These are phyloP conservation scores for Perognathus longimembris DNA, from an alignment of 2,113 vertebrate species.

Conservation along the genomic window DNA sequence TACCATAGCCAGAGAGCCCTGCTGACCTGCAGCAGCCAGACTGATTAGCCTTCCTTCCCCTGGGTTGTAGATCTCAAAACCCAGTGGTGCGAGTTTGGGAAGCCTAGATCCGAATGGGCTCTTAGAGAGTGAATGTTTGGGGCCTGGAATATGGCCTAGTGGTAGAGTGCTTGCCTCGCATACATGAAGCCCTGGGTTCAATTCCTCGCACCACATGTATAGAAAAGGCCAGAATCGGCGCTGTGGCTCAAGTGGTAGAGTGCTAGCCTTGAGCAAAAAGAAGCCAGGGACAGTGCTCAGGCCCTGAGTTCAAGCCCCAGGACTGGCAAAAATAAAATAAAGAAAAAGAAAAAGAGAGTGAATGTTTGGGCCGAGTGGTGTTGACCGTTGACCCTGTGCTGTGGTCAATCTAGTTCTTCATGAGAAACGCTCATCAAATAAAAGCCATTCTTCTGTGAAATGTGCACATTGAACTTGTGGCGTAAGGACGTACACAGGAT, in stretches of 20 bases:
- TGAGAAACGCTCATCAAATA: constrained; percentile 9
- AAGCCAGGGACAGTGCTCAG: no score
- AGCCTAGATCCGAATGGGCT: neutral
- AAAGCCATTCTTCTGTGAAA: neutral
- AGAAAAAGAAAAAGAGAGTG: no score
- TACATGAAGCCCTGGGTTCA: no score
- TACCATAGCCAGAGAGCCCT: neutral
- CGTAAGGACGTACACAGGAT: neutral
- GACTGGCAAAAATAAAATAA: no score
- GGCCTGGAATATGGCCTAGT: no score
- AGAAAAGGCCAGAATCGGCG: no score
- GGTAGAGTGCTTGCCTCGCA: no score
- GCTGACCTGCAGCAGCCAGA: no score
- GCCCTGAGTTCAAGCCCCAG: no score
- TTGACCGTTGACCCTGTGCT: neutral
- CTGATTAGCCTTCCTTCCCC: neutral
- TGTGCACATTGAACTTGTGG: neutral
- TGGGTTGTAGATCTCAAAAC: neutral
- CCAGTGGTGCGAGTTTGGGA: accelerated
- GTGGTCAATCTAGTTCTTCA: neutral
- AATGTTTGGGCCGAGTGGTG: neutral
- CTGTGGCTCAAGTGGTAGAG: no score
- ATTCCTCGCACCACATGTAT: no score
- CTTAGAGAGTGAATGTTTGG: accelerated
- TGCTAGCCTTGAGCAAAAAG: no score